Conservation (phyloP, 1,140 invertebrate genomes). For the Cydia strobilella region DNA sequence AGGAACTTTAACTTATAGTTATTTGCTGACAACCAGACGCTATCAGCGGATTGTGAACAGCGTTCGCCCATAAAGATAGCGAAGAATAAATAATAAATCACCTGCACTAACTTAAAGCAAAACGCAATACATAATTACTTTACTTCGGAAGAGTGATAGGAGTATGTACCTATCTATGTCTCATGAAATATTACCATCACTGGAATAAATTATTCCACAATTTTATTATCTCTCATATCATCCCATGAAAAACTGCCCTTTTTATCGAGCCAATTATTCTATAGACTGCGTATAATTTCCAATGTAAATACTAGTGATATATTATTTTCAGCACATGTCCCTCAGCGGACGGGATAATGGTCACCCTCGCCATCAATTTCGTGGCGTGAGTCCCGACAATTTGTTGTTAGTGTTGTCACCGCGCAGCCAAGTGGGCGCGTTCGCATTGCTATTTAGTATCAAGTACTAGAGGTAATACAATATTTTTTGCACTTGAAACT, state of each 20-base stretch:
- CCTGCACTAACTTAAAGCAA: too few relatives aligned
- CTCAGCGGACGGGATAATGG: slow-evolving; percentile 1
- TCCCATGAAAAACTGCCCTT: neutral
- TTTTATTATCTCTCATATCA: neutral
- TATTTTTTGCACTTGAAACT: too few relatives aligned
- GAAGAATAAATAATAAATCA: too few relatives aligned
- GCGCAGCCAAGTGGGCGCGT: slow-evolving; percentile 1
- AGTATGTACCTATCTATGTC: too few relatives aligned
- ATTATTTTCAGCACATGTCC: slow-evolving; percentile 29
- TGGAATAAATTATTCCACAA: too few relatives aligned
- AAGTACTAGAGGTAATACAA: neutral
- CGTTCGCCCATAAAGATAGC: too few relatives aligned
- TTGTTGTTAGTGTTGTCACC: slow-evolving; percentile 30
- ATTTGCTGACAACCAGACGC: too few relatives aligned
- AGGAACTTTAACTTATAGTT: too few relatives aligned
- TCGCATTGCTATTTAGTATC: slow-evolving; percentile 8
- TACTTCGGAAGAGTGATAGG: too few relatives aligned
- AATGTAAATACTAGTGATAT: slow-evolving; percentile 29
- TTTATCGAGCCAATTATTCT: slow-evolving; percentile 14
- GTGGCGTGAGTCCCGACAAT: slow-evolving; percentile 28
- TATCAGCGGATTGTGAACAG: too few relatives aligned
- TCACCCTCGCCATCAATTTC: slow-evolving; percentile 27
- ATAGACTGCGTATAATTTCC: slow-evolving; percentile 4
- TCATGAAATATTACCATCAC: too few relatives aligned
- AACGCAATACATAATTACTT: too few relatives aligned